phyloP scores from a whole-genome alignment of 2,797 vertebrate species.

The Menidia menidia region DNA sequence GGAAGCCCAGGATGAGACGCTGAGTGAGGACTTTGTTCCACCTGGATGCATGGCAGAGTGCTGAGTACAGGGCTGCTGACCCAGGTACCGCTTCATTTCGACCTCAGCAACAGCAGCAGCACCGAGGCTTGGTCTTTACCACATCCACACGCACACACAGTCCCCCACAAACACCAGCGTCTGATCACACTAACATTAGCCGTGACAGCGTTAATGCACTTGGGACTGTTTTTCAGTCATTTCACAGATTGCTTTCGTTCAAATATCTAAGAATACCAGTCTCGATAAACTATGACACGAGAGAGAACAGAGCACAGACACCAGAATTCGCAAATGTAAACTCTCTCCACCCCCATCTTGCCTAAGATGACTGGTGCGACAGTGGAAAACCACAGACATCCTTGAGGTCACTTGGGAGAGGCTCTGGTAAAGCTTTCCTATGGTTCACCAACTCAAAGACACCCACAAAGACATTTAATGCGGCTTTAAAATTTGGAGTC shows the following conservation, averaged over 20 bases:
- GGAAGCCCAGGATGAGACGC: constrained; percentile 70
- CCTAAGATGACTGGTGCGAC: constrained; percentile 64
- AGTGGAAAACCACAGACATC: constrained; percentile 77
- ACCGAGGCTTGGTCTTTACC: constrained; percentile 42
- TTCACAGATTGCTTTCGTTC: neutral
- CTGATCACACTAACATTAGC: constrained; percentile 44
- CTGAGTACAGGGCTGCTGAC: constrained; percentile 80
- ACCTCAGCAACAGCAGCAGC: constrained; percentile 67
- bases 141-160: constrained; percentile 34
- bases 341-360: constrained; percentile 51
- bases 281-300: constrained; percentile 12
- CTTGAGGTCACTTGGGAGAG: constrained; percentile 76
- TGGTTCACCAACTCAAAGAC: constrained; percentile 61
- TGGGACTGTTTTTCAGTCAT: neutral
- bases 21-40: constrained; percentile 80
- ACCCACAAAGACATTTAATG: constrained; percentile 59
- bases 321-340: constrained; percentile 38
- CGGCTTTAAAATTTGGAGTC: constrained; percentile 37
- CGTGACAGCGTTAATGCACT: constrained; percentile 19
- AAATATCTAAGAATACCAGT: neutral
- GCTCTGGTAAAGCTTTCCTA: constrained; percentile 55
- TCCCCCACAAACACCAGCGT: constrained; percentile 33
- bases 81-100: constrained; percentile 77
- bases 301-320: constrained; percentile 15
- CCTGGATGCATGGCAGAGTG: constrained; percentile 78